Evolutionary conservation across 2,797 vertebrate genomes (phyloP).

Genomic region (Chelmon rostratus): DNA sequence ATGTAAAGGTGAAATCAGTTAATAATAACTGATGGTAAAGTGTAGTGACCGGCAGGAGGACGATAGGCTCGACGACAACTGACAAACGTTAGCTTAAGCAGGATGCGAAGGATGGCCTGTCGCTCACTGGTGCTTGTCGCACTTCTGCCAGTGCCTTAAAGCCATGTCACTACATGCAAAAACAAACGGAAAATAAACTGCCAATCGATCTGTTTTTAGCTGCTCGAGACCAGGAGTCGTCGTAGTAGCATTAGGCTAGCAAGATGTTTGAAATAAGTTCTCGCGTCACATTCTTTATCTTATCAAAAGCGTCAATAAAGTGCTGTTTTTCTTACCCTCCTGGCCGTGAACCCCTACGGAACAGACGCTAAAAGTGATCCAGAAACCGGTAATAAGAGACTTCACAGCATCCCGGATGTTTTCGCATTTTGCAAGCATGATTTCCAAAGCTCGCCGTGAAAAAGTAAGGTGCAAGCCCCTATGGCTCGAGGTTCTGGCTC

Average conservation of each 20-base stretch:
- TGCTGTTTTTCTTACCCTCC: conserved; percentile 79
- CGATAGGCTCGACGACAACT: background rate
- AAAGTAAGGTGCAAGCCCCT: conserved; percentile 62
- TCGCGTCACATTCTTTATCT: conserved; percentile 26
- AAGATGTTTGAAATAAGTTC: background rate
- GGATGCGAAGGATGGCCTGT: background rate
- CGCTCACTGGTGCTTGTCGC: background rate
- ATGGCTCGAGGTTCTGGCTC: conserved; percentile 25
- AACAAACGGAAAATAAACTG: background rate
- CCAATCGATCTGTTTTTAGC: background rate
- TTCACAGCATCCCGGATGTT: conserved; percentile 68
- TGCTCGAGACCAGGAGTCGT: background rate
- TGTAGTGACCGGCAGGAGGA: background rate
- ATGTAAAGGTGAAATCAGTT: background rate
- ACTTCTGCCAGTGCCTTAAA: background rate
- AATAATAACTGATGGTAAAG: background rate
- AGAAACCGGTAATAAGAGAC: conserved; percentile 59
- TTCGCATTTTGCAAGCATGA: conserved; percentile 76
- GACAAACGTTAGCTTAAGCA: background rate
- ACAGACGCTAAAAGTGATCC: conserved; percentile 69
- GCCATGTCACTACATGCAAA: background rate
- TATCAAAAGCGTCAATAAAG: conserved; percentile 21
- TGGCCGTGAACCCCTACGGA: conserved; percentile 71
- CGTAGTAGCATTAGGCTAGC: background rate
- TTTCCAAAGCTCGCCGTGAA: conserved; percentile 54